Evolutionary conservation across 1,140 invertebrate species (phyloP).

Genomic region (Elysia chlorotica): DNA sequence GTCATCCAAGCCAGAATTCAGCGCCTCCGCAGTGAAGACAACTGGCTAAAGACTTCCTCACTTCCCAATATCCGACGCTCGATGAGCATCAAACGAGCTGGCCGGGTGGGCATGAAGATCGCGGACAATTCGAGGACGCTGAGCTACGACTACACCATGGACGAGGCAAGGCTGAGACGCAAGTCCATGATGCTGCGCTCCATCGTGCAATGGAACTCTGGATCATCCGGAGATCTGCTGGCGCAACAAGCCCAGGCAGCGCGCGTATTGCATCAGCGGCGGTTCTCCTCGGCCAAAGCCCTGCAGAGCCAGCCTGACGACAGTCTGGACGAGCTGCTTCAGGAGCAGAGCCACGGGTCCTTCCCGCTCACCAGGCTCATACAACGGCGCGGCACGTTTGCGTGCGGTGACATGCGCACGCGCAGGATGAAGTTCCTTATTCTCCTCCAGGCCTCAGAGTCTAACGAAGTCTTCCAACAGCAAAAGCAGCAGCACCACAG

Average conservation of each 20-base stretch:
- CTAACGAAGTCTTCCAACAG: conserved; percentile 1
- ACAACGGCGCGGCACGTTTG: conserved; percentile 16
- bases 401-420: conserved; percentile 19
- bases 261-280: no score
- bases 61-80: conserved; percentile 43
- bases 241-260: no score
- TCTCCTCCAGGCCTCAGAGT: conserved; percentile 16
- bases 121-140: neutral
- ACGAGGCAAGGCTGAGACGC: conserved; percentile 14
- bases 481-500: neutral
- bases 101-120: neutral
- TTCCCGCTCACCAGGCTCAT: conserved; percentile 15
- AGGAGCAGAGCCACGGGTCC: neutral
- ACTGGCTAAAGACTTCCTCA: conserved; percentile 50
- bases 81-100: conserved; percentile 1
- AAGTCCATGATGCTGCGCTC: conserved; percentile 23
- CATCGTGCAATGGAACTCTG: conserved; percentile 9
- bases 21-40: conserved; percentile 22
- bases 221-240: conserved; percentile 9
- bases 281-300: conserved; percentile 15
- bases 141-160: conserved; percentile 23
- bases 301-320: neutral
- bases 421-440: conserved; percentile 21
- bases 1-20: conserved; percentile 26
- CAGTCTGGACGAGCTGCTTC: conserved; percentile 3